Evolutionary conservation across 2,888 invertebrate genomes (phyloP).

Genomic region (Drosophila yooni): DNA sequence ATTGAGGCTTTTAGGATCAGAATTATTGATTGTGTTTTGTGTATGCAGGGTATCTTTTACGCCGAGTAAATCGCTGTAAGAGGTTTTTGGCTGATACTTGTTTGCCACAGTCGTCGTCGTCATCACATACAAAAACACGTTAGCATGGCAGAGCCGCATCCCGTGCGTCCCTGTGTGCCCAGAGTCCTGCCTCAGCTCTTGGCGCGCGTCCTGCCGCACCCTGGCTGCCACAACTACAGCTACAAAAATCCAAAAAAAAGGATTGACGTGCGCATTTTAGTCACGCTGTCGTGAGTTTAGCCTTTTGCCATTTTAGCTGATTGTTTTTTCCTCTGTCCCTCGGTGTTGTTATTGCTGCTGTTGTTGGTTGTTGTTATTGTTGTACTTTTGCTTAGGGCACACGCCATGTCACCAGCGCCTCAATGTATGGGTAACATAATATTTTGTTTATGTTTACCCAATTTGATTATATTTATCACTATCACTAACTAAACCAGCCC

Average conservation of each 20-base stretch:
- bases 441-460: constrained; percentile 74
- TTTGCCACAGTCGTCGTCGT: constrained; percentile 25
- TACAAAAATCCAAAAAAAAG: constrained; percentile 42
- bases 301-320: constrained; percentile 74
- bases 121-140: constrained; percentile 66
- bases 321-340: constrained; percentile 57
- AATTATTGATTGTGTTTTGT: neutral
- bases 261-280: constrained; percentile 76
- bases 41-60: constrained; percentile 5
- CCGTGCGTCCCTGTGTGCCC: constrained; percentile 22
- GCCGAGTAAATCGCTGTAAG: neutral
- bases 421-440: constrained; percentile 68
- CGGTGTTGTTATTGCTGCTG: constrained; percentile 6
- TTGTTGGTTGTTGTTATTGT: constrained; percentile 2
- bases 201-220: constrained; percentile 21
- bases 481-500: constrained; percentile 48
- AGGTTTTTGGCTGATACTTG: constrained; percentile 6
- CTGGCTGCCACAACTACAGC: constrained; percentile 26
- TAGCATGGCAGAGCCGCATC: constrained; percentile 60
- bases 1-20: neutral
- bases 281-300: constrained; percentile 69
- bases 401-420: constrained; percentile 55
- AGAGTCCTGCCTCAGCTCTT: constrained; percentile 5
- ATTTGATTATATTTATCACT: constrained; percentile 75
- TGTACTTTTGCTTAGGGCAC: constrained; percentile 16